Conservation (phyloP, 2,888 invertebrate species). For the Leucozona laternaria region DNA sequence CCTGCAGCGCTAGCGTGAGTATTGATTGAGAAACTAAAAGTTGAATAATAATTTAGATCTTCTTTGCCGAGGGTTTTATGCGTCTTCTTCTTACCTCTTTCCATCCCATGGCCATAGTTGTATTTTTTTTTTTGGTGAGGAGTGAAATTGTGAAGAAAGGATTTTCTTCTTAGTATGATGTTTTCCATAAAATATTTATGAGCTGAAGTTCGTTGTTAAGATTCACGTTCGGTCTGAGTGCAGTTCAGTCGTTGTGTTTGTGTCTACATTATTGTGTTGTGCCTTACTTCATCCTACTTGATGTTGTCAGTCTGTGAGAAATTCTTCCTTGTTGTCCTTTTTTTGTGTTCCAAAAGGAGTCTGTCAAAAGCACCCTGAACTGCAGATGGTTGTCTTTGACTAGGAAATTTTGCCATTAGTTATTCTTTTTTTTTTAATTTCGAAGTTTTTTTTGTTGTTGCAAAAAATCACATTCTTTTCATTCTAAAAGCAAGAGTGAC, state of each 20-base stretch:
- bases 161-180: constrained; percentile 60
- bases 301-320: constrained; percentile 33
- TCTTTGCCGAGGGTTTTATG: neutral
- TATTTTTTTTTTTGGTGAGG: neutral
- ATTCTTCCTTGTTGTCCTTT: constrained; percentile 45
- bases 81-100: neutral
- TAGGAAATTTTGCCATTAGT: constrained; percentile 29
- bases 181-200: constrained; percentile 73
- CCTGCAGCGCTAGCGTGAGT: constrained; percentile 21
- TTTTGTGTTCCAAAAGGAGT: constrained; percentile 16
- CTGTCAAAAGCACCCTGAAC: constrained; percentile 56
- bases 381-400: constrained; percentile 63
- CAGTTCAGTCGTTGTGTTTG: neutral
- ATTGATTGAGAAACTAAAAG: constrained; percentile 73
- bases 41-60: constrained; percentile 64
- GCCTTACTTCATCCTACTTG: constrained; percentile 9
- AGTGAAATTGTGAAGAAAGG: constrained; percentile 14
- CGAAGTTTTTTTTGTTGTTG: constrained; percentile 26
- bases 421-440: constrained; percentile 35
- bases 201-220: constrained; percentile 45
- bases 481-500: constrained; percentile 2
- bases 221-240: constrained; percentile 8
- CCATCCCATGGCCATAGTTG: neutral
- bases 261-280: constrained; percentile 23
- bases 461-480: constrained; percentile 12